Evolutionary conservation across 2,797 vertebrate species (phyloP).

Genomic region (Mallotus villosus): DNA sequence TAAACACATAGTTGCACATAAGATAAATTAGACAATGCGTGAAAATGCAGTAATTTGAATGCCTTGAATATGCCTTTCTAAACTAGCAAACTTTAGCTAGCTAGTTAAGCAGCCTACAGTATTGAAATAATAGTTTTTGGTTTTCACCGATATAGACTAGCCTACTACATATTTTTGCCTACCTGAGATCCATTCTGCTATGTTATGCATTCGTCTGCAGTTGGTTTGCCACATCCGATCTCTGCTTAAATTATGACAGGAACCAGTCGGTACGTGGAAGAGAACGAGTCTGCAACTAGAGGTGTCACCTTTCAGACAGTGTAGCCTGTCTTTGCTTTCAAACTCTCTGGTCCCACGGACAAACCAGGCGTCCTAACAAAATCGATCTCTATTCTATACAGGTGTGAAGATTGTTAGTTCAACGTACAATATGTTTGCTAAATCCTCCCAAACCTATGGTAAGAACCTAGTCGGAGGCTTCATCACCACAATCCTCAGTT

Average conservation of each 20-base stretch:
- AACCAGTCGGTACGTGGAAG: conserved; percentile 22
- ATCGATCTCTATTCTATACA: background rate
- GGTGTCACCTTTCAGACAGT: background rate
- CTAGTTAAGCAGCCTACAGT: too few species aligned
- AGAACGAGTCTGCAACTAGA: conserved; percentile 28
- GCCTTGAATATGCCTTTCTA: too few species aligned
- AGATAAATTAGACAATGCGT: too few species aligned
- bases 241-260: conserved; percentile 35
- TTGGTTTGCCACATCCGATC: conserved; percentile 70
- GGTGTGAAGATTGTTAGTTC: background rate
- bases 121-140: background rate
- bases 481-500: background rate
- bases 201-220: conserved; percentile 71
- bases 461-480: background rate
- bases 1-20: too few species aligned
- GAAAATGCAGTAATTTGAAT: too few species aligned
- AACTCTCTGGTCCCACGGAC: too few species aligned
- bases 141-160: too few species aligned
- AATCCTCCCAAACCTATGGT: background rate
- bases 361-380: background rate
- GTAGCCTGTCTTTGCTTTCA: background rate
- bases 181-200: conserved; percentile 75
- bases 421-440: background rate
- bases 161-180: conserved; percentile 15
- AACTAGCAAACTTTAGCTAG: too few species aligned